Percentiles rank a stretch among this genome's conserved stretches.
Conservation (phyloP, 2,888 invertebrate species). For the Sarcophaga rosellei region DNA sequence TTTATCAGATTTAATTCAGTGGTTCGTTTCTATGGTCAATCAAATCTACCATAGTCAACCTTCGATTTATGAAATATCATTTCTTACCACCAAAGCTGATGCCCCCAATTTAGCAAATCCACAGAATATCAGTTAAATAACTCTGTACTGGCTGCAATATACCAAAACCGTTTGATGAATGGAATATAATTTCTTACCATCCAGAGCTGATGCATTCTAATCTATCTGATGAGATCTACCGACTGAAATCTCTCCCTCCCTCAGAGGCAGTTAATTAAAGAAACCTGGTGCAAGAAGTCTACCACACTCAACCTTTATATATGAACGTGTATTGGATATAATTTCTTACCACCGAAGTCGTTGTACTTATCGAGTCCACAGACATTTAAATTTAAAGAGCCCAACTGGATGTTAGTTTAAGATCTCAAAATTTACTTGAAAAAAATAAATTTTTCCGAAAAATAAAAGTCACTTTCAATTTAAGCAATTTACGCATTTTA, state of each 20-base stretch:
- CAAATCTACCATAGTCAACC: constrained; percentile 76
- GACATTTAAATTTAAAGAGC: not conserved
- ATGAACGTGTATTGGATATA: too few relatives aligned
- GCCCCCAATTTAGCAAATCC: constrained; percentile 21
- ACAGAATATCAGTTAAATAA: not conserved
- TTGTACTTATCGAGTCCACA: not conserved
- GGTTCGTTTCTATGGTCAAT: constrained; percentile 76
- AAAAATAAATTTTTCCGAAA: not conserved
- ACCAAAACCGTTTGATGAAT: too few relatives aligned
- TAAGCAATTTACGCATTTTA: not conserved
- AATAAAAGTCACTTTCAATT: not conserved
- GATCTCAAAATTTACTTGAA: not conserved
- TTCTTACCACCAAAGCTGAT: constrained; percentile 69
- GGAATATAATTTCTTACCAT: too few relatives aligned
- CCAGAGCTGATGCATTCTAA: too few relatives aligned
- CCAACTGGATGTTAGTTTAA: constrained; percentile 40
- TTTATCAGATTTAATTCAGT: constrained; percentile 74
- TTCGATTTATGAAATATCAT: constrained; percentile 76
- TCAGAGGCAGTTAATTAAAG: not conserved
- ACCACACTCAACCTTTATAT: too few relatives aligned
- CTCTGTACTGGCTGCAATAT: too few relatives aligned
- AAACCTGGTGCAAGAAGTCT: not conserved
- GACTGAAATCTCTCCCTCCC: too few relatives aligned
- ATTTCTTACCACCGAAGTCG: not conserved
- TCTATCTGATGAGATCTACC: too few relatives aligned